A percentile compares a stretch with the other conserved stretches of the same genome.
These are phyloP conservation scores for Battus philenor DNA, from an alignment of 1,140 invertebrate species.

Conservation along the genomic window DNA sequence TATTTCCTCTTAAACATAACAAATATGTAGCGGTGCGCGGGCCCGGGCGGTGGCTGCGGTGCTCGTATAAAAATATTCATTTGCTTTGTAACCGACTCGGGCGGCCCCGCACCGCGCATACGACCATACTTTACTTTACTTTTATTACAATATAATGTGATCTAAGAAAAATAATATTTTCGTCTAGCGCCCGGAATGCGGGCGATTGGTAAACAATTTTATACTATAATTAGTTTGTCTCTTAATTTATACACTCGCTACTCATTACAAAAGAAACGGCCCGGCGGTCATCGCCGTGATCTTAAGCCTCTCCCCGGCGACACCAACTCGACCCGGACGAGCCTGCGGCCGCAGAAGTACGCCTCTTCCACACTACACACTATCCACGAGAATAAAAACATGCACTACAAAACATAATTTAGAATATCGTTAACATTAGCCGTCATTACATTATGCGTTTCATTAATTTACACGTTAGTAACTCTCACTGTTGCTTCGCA, in stretches of 20 bases:
- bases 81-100: conserved; percentile 37
- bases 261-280: conserved; percentile 29
- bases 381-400: conserved; percentile 42
- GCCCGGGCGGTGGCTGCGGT: conserved; percentile 22
- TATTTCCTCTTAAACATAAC: conserved; percentile 76
- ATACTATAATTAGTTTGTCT: conserved; percentile 68
- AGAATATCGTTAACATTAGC: conserved; percentile 47
- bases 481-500: conserved; percentile 38
- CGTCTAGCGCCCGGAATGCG: conserved; percentile 58
- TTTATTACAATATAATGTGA: conserved; percentile 73
- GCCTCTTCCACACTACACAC: conserved; percentile 18
- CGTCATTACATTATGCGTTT: conserved; percentile 33
- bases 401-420: conserved; percentile 61
- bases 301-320: neutral
- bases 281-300: neutral
- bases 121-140: conserved; percentile 58
- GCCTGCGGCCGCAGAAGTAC: too few relatives aligned
- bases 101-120: conserved; percentile 28
- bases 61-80: conserved; percentile 67
- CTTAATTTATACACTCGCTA: conserved; percentile 50
- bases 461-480: conserved; percentile 39
- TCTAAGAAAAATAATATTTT: conserved; percentile 76
- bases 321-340: too few relatives aligned
- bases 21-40: conserved; percentile 42
- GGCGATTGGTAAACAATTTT: conserved; percentile 70